These are phyloP conservation scores for Formica aserva DNA, from an alignment of 2,888 invertebrate species.

Conservation along the genomic window DNA sequence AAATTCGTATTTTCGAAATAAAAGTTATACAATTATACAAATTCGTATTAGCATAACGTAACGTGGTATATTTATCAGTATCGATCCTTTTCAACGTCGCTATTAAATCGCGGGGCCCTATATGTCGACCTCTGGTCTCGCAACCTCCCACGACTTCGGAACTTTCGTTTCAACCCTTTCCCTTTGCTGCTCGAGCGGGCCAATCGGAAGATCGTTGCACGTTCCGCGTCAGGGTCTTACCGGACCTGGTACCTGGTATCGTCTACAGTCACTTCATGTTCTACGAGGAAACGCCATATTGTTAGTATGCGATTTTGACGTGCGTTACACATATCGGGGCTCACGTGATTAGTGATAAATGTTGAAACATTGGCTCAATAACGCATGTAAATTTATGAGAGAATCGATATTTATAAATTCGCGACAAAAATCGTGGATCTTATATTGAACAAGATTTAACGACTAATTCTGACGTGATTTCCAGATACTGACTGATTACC, in stretches of 20 bases:
- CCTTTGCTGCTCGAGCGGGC: slow-evolving; percentile 51
- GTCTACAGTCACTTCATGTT: slow-evolving; percentile 70
- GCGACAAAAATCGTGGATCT: not conserved
- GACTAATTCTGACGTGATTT: slow-evolving; percentile 12
- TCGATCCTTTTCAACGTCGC: not conserved
- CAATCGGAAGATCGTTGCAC: slow-evolving; percentile 61
- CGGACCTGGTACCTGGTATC: slow-evolving; percentile 71
- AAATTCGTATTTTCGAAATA: not conserved
- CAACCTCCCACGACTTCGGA: slow-evolving; percentile 55
- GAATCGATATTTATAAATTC: too few species aligned
- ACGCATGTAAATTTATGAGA: not conserved
- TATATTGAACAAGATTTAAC: not conserved
- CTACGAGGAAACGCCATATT: slow-evolving; percentile 73
- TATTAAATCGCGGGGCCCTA: not conserved
- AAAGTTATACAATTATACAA: not conserved
- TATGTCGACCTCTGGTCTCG: slow-evolving; percentile 27
- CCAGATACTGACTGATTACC: slow-evolving; percentile 10
- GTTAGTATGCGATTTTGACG: slow-evolving; percentile 72
- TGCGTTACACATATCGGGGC: slow-evolving; percentile 33
- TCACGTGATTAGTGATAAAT: not conserved
- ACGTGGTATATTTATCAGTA: not conserved
- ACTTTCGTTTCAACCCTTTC: slow-evolving; percentile 57
- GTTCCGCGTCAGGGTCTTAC: slow-evolving; percentile 67
- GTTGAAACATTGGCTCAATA: not conserved
- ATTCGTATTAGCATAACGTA: not conserved